phyloP scores from a whole-genome alignment of 2,888 invertebrate genomes.

The Tryphoninae sp. region DNA sequence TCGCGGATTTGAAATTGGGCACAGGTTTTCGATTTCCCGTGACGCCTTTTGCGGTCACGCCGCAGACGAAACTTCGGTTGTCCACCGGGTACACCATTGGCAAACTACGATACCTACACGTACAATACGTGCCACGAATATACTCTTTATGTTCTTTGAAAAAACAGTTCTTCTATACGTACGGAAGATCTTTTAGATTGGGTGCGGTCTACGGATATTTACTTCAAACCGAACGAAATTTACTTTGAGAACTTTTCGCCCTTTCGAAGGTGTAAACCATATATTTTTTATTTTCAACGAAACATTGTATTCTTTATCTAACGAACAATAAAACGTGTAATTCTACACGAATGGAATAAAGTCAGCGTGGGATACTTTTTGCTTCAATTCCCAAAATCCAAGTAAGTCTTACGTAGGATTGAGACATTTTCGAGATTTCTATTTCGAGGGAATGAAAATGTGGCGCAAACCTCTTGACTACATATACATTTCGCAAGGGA shows the following conservation, averaged over 20 bases:
- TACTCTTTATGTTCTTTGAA: slow-evolving; percentile 28
- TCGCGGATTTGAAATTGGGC: slow-evolving; percentile 35
- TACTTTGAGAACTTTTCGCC: slow-evolving; percentile 2
- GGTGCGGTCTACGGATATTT: slow-evolving; percentile 10
- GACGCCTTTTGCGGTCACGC: slow-evolving; percentile 39
- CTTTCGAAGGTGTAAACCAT: neutral
- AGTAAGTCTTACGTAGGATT: neutral
- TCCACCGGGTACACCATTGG: slow-evolving; percentile 29
- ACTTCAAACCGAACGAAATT: slow-evolving; percentile 15
- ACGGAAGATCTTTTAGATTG: slow-evolving; percentile 38
- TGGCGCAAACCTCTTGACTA: slow-evolving; percentile 24
- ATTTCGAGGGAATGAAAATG: slow-evolving; percentile 38
- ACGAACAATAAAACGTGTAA: too few species aligned
- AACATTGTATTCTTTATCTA: too few species aligned
- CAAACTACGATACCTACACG: slow-evolving; percentile 44
- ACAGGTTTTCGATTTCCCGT: slow-evolving; percentile 44
- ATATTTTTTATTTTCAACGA: too few species aligned
- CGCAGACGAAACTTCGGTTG: slow-evolving; percentile 35
- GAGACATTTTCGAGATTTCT: slow-evolving; percentile 11
- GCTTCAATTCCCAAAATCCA: neutral
- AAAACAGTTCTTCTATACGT: slow-evolving; percentile 25
- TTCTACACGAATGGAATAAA: too few species aligned
- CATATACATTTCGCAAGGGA: slow-evolving; percentile 27
- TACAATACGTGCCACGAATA: slow-evolving; percentile 48
- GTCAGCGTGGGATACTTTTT: neutral